Percentiles rank a stretch among this genome's conserved stretches.
phyloP scores from a whole-genome alignment of 2,113 vertebrate species.

The Myotis lucifugus region DNA sequence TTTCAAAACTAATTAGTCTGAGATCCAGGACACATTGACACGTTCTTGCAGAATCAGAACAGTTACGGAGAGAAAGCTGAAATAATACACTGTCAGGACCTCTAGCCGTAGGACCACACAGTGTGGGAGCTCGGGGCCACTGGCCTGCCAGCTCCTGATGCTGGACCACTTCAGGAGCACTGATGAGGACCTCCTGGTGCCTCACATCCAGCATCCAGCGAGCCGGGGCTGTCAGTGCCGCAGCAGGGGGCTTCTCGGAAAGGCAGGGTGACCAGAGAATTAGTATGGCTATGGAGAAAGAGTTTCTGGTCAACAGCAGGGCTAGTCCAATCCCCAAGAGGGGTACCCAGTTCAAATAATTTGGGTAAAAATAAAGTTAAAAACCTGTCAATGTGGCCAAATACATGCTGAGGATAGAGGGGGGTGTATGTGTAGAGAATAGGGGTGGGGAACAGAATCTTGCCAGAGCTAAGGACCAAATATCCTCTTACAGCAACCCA shows the following conservation, averaged over 20 bases:
- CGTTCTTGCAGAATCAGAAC: constrained; percentile 88
- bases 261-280: background rate
- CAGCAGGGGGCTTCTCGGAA: constrained; percentile 4
- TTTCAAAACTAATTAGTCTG: constrained; percentile 99
- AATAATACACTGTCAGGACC: constrained; percentile 86
- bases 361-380: background rate
- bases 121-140: constrained; percentile 62
- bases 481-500: constrained; percentile 1
- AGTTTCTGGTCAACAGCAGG: background rate
- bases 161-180: constrained; percentile 50
- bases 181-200: background rate
- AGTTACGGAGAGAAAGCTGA: constrained; percentile 86
- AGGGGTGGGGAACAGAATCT: background rate
- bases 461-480: background rate
- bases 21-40: constrained; percentile 95
- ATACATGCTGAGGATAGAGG: constrained; percentile 28
- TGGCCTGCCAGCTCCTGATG: constrained; percentile 45
- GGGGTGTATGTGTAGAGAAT: background rate
- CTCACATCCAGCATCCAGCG: background rate
- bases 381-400: background rate
- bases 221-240: background rate
- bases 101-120: constrained; percentile 77
- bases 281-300: background rate
- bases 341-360: constrained; percentile 50
- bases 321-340: background rate